phyloP scores from a whole-genome alignment of 2,888 invertebrate genomes.

The Ditylenchus weischeri region DNA sequence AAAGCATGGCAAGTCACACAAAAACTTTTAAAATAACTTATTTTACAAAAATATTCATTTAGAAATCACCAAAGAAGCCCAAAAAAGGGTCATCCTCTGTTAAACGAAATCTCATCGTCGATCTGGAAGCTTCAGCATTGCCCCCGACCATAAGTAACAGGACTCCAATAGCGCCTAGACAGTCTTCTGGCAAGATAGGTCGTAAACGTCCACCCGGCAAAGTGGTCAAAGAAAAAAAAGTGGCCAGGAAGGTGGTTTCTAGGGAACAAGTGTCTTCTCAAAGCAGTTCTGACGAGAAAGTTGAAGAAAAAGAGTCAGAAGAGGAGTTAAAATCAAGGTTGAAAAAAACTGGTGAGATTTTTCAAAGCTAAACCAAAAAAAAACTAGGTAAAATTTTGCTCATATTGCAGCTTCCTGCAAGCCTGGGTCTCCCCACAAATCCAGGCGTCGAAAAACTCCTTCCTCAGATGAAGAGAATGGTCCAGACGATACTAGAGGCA shows the following conservation, averaged over 20 bases:
- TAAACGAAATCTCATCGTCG: no score
- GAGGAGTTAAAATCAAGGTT: no score
- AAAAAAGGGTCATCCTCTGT: no score
- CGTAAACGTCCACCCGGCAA: background rate
- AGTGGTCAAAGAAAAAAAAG: constrained; percentile 11
- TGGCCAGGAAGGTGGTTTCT: background rate
- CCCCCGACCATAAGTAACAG: background rate
- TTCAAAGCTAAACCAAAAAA: background rate
- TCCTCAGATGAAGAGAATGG: background rate
- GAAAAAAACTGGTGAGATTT: background rate
- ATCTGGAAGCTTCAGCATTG: no score
- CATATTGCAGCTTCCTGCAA: constrained; percentile 8
- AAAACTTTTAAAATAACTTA: background rate
- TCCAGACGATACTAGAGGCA: background rate
- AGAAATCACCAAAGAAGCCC: background rate
- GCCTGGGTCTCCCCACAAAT: background rate
- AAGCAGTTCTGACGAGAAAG: no score
- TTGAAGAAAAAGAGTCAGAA: no score
- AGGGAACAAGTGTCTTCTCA: background rate
- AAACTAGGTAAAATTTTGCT: background rate
- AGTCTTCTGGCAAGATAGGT: background rate
- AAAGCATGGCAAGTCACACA: background rate
- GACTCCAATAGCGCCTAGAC: constrained; percentile 3
- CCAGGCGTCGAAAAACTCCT: constrained; percentile 1
- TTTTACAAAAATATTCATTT: constrained; percentile 10